Conservation (phyloP, 1,140 invertebrate genomes). For the Scaptomyza hsui region DNA sequence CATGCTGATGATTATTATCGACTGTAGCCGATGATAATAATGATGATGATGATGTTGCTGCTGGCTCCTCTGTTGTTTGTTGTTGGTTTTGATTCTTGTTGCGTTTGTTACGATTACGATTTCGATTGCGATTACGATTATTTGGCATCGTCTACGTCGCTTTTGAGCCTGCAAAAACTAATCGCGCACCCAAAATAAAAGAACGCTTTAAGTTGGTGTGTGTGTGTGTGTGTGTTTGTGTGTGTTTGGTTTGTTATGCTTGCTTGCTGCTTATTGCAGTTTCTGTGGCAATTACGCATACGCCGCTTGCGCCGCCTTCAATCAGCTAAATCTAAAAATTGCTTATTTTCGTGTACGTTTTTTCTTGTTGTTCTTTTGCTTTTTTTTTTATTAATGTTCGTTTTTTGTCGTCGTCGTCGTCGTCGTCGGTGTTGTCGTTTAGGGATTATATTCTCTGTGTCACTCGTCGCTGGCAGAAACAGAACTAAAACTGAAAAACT, state of each 20-base stretch:
- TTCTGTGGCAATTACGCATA: constrained; percentile 47
- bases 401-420: constrained; percentile 42
- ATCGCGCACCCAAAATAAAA: background rate
- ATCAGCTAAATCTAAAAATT: constrained; percentile 58
- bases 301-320: constrained; percentile 47
- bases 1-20: constrained; percentile 27
- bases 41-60: constrained; percentile 21
- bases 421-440: constrained; percentile 48
- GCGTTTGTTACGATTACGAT: constrained; percentile 78
- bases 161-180: constrained; percentile 32
- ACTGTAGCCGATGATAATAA: constrained; percentile 23
- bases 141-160: constrained; percentile 78
- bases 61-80: constrained; percentile 46
- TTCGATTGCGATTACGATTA: constrained; percentile 79
- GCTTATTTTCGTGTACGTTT: constrained; percentile 41
- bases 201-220: constrained; percentile 12
- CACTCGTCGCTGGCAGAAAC: constrained; percentile 74
- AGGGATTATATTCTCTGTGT: constrained; percentile 50
- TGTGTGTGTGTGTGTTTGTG: constrained; percentile 29
- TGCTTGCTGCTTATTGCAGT: constrained; percentile 21
- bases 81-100: constrained; percentile 70
- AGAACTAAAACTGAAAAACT: constrained; percentile 71
- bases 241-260: constrained; percentile 30
- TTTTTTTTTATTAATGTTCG: constrained; percentile 33
- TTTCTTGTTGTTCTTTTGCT: constrained; percentile 23